These are phyloP conservation scores for Papilio elwesi DNA, from an alignment of 2,888 invertebrate genomes.

Conservation along the genomic window DNA sequence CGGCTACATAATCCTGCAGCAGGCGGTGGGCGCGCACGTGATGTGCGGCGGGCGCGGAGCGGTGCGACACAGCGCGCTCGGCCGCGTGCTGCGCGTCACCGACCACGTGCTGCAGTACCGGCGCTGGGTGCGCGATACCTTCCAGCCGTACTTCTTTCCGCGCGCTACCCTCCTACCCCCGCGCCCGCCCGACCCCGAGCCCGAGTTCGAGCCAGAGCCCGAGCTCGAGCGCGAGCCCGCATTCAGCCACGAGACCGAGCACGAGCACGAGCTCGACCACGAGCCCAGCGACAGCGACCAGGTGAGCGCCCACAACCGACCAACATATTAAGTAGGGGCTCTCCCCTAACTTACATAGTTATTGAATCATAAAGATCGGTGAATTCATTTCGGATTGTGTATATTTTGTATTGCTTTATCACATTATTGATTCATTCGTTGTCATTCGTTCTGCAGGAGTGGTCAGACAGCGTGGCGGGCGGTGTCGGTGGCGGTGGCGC, in stretches of 20 bases:
- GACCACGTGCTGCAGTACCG: constrained; percentile 92
- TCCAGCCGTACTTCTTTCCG: constrained; percentile 77
- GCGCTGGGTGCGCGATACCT: constrained; percentile 78
- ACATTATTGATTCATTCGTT: not conserved
- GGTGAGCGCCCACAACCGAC: constrained; percentile 44
- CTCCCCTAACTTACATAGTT: not conserved
- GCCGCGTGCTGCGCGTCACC: constrained; percentile 95
- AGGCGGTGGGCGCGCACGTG: constrained; percentile 85
- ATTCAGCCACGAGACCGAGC: constrained; percentile 41
- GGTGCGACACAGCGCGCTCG: constrained; percentile 88
- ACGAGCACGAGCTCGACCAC: constrained; percentile 41
- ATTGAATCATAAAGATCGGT: too few relatives aligned
- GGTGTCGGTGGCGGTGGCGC: constrained; percentile 50
- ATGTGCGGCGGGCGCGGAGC: constrained; percentile 64
- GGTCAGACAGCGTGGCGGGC: constrained; percentile 60
- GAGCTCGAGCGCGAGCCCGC: constrained; percentile 45
- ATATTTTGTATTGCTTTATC: not conserved
- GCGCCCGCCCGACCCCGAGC: constrained; percentile 44
- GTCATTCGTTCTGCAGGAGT: constrained; percentile 55
- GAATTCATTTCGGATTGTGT: too few relatives aligned
- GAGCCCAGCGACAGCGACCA: constrained; percentile 56
- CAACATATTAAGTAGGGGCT: not conserved
- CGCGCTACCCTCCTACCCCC: constrained; percentile 44
- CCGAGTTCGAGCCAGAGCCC: constrained; percentile 40
- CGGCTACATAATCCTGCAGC: constrained; percentile 93